These are phyloP conservation scores for Neolamprologus tretocephalus DNA, from an alignment of 2,113 vertebrate genomes.

Conservation along the genomic window DNA sequence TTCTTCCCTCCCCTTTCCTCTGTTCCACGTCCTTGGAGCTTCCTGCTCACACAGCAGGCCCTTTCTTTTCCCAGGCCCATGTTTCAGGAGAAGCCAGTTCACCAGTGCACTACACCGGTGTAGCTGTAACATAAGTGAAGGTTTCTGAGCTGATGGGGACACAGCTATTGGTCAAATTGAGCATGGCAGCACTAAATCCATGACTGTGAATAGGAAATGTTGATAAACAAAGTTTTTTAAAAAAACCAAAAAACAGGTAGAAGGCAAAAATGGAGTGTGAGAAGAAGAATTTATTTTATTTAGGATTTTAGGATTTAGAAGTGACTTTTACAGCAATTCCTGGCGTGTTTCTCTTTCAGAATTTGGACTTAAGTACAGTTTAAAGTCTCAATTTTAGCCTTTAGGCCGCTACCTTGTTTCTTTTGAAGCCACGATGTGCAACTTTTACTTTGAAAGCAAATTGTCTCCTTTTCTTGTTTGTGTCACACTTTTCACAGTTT, in stretches of 20 bases:
- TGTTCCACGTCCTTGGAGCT: slow-evolving; percentile 40
- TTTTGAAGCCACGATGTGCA: neutral
- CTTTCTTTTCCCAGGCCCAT: slow-evolving; percentile 20
- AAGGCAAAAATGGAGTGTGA: neutral
- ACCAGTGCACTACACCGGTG: neutral
- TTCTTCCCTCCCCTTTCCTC: neutral
- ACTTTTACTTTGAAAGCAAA: neutral
- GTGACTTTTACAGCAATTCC: neutral
- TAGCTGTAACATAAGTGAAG: neutral
- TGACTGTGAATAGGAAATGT: neutral
- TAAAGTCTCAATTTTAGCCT: neutral
- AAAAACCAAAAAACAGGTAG: neutral
- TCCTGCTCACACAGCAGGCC: slow-evolving; percentile 49
- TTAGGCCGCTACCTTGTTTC: neutral
- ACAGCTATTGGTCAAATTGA: slow-evolving; percentile 4
- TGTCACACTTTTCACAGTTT: neutral
- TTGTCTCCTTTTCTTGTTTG: neutral
- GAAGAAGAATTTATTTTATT: neutral
- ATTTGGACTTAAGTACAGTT: neutral
- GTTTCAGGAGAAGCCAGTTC: slow-evolving; percentile 26
- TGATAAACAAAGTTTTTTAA: neutral
- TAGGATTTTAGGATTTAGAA: neutral
- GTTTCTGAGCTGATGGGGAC: slow-evolving; percentile 1
- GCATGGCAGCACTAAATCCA: slow-evolving; percentile 25
- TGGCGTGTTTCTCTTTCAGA: neutral